Base-by-base conservation (phyloP, 35 echinoderm and acorn worm genomes). In the Anneissia japonica region DNA sequence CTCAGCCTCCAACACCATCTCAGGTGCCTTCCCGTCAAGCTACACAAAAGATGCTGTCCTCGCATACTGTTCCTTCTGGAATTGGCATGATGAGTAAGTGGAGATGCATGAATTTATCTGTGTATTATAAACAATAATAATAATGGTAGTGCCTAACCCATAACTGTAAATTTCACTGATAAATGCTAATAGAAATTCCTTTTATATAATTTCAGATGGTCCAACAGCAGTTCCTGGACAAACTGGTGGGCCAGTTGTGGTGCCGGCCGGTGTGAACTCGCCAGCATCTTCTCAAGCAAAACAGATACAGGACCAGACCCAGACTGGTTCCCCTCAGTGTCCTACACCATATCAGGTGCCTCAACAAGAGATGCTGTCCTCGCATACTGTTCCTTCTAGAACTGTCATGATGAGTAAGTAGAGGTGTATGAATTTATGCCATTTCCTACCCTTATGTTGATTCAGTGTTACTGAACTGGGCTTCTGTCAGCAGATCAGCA, bases 231-330 rank as follows among this genome's bases (percentile, higher is more conserved):
- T 64, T 9, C 51, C 51, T 64, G 51, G 51, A 64, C 51, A 64
- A 64, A 26, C 51, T 9, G 51, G 51, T 64, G 51, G 4, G 14
- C 40, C 40, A 43, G 14, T 6, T 14, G 40, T 64, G 19, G 26
- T 64, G 51, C 10, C 51, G 76, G 2, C 10, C 3, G 16, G 36
- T 35, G 33, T 37, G 39, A 76, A 56, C 77, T 83, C 85, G 31
- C 84, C 80, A n/a, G 76, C 73, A 38, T 64, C 43, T 46, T 81
- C 74, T 26, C 39, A 79, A 35, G 74, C 36, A 81, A 64, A 87
- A 64, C 90, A 78, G 39, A 81, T n/a, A n/a, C 86, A 91, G 77
- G 91, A 93, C 39, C 82, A 92, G 73, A 79, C 9, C 1, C 9
- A 9, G 1, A 12, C 51, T 12, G 51, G 51, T 26, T 64, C 51